Evolutionary conservation across 2,888 invertebrate genomes (phyloP).

Genomic region (Lumbricus terrestris): DNA sequence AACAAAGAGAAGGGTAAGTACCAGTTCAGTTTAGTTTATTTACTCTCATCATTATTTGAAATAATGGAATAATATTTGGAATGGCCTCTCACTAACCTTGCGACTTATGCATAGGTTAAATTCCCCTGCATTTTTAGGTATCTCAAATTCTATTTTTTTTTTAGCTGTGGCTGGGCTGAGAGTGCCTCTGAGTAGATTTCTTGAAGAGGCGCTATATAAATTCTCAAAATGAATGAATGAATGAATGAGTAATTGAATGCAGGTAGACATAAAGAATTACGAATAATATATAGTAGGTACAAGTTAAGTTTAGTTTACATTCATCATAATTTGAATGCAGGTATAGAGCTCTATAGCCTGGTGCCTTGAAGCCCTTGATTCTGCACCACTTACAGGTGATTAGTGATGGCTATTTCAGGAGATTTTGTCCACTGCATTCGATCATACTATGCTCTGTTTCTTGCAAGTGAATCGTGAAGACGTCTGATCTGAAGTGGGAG

Average conservation of each 20-base stretch:
- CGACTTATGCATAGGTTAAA: too few species aligned
- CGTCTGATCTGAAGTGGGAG: neutral
- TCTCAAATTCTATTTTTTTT: too few species aligned
- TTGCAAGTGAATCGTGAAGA: neutral
- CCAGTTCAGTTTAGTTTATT: neutral
- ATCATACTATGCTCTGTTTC: neutral
- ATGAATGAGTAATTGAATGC: too few species aligned
- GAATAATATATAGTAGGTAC: constrained; percentile 38
- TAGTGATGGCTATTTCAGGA: neutral
- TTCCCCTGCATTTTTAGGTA: too few species aligned
- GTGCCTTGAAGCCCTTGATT: neutral
- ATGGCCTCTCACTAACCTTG: too few species aligned
- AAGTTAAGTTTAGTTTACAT: too few species aligned
- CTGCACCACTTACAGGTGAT: neutral
- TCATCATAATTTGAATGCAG: neutral
- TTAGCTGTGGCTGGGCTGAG: too few species aligned
- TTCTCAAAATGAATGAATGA: too few species aligned
- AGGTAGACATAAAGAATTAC: constrained; percentile 38
- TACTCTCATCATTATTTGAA: neutral
- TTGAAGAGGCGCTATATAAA: too few species aligned
- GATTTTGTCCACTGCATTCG: neutral
- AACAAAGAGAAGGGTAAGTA: constrained; percentile 37
- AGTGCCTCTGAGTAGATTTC: too few species aligned
- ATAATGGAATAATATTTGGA: too few species aligned
- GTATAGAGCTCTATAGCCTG: neutral